Conservation (phyloP, 2,888 invertebrate species). For the Tanaodytes sp. region DNA sequence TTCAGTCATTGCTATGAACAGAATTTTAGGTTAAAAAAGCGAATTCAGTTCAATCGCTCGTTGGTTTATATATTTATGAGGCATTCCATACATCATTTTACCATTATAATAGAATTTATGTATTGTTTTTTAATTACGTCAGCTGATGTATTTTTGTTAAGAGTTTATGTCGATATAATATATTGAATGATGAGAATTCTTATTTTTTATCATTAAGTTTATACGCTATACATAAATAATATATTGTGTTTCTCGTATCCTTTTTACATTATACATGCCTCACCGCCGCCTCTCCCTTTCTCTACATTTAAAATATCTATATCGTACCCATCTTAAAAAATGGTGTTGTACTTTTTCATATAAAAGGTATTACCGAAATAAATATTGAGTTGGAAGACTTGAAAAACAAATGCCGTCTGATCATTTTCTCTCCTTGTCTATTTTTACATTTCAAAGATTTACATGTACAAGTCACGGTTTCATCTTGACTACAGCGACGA, state of each 20-base stretch:
- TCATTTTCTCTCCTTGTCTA: background rate
- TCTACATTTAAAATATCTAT: constrained; percentile 59
- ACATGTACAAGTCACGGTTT: too few species aligned
- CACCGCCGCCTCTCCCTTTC: constrained; percentile 56
- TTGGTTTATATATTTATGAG: constrained; percentile 16
- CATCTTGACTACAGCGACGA: too few species aligned
- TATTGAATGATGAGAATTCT: constrained; percentile 55
- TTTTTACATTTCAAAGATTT: too few species aligned
- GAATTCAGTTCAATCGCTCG: too few species aligned
- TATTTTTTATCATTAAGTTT: constrained; percentile 69
- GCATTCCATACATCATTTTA: constrained; percentile 18
- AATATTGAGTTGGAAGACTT: constrained; percentile 70
- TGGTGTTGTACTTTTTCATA: constrained; percentile 72
- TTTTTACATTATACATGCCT: constrained; percentile 62
- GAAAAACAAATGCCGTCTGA: constrained; percentile 50
- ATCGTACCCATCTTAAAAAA: constrained; percentile 67
- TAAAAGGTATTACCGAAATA: constrained; percentile 71
- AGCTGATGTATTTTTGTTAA: constrained; percentile 58
- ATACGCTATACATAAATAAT: constrained; percentile 66
- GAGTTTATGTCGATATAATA: constrained; percentile 56
- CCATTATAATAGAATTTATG: constrained; percentile 8
- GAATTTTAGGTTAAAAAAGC: too few species aligned
- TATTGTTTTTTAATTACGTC: constrained; percentile 31
- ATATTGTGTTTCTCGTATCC: constrained; percentile 66
- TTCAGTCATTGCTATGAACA: too few species aligned